Percentiles rank a stretch among this genome's conserved stretches.
phyloP scores from a whole-genome alignment of 2,888 invertebrate genomes.

The Lithophane socia region DNA sequence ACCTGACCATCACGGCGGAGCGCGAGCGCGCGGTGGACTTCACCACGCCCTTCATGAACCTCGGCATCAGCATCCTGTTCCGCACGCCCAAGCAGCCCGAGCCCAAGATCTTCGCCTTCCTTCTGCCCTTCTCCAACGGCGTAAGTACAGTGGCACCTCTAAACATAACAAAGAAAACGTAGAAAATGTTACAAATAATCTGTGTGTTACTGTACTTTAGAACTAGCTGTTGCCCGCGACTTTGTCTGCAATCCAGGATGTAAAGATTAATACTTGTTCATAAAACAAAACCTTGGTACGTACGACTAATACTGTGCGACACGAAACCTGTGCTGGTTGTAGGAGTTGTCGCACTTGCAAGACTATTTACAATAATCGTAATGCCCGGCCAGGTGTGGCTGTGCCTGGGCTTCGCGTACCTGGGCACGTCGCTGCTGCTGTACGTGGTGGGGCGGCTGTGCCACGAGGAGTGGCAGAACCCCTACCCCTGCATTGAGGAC shows the following conservation, averaged over 20 bases:
- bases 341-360: not conserved
- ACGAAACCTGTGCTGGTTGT: not conserved
- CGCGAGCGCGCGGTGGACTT: slow-evolving; percentile 97
- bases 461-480: slow-evolving; percentile 97
- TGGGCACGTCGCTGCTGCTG: slow-evolving; percentile 94
- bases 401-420: slow-evolving; percentile 95
- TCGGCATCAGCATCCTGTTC: slow-evolving; percentile 97
- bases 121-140: slow-evolving; percentile 96
- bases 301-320: no score
- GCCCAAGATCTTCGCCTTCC: slow-evolving; percentile 97
- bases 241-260: no score
- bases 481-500: slow-evolving; percentile 96
- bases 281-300: no score
- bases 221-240: no score
- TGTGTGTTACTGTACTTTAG: not conserved
- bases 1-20: slow-evolving; percentile 96
- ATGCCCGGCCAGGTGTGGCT: slow-evolving; percentile 93
- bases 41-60: slow-evolving; percentile 98
- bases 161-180: not conserved
- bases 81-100: slow-evolving; percentile 95
- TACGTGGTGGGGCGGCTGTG: slow-evolving; percentile 95
- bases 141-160: slow-evolving; percentile 67
- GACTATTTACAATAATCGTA: not conserved
- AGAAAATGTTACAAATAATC: not conserved
- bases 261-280: not conserved